Evolutionary conservation across 2,797 vertebrate genomes (phyloP).

Genomic region (Chiropotes sagulatus): DNA sequence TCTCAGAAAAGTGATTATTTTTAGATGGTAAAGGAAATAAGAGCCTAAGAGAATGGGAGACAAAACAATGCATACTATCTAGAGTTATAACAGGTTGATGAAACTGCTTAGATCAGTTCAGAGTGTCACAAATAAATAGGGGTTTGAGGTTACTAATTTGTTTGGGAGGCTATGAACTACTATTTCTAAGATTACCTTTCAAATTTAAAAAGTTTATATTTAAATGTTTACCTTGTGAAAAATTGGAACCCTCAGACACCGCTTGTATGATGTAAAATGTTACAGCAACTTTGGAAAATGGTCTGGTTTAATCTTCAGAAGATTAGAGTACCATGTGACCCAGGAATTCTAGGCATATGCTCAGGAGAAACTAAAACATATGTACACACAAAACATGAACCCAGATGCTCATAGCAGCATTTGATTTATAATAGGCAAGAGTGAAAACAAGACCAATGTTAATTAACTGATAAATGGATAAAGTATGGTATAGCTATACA

Average conservation of each 20-base stretch:
- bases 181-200: not conserved
- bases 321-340: not conserved
- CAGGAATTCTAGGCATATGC: not conserved
- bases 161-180: not conserved
- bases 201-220: not conserved
- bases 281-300: not conserved
- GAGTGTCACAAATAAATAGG: not conserved
- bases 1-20: slow-evolving; percentile 4
- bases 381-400: not conserved
- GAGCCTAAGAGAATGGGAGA: not conserved
- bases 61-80: not conserved
- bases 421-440: not conserved
- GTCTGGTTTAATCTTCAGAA: not conserved
- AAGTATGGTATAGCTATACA: not conserved
- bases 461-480: not conserved
- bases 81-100: not conserved
- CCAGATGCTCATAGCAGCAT: not conserved
- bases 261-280: not conserved
- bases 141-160: not conserved
- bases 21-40: not conserved
- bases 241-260: not conserved
- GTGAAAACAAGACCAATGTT: not conserved
- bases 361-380: not conserved
- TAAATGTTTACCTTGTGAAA: not conserved
- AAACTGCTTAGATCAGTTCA: not conserved